Evolutionary conservation across 2,797 vertebrate species (phyloP).

Genomic region (Tenualosa ilisha): DNA sequence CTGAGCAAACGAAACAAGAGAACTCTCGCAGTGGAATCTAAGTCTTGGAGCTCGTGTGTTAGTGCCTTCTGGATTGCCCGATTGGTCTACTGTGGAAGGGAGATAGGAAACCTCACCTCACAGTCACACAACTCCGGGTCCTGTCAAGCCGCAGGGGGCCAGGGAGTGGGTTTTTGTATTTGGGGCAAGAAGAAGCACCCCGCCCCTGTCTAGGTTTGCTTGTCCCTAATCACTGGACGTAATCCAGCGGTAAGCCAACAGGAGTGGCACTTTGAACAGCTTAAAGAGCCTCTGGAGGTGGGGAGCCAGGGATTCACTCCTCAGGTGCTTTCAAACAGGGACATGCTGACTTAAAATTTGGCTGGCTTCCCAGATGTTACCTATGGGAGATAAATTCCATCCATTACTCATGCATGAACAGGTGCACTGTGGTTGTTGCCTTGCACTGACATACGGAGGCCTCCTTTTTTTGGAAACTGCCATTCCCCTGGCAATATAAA

Average conservation of each 20-base stretch:
- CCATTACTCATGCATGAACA: conserved; percentile 15
- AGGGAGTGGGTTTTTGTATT: conserved; percentile 63
- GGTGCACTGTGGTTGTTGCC: neutral
- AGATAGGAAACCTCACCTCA: conserved; percentile 62
- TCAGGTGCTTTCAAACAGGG: conserved; percentile 41
- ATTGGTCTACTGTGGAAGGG: conserved; percentile 72
- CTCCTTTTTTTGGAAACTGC: neutral
- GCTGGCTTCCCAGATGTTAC: neutral
- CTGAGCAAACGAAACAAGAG: neutral
- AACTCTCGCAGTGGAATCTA: neutral
- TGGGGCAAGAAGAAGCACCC: conserved; percentile 33
- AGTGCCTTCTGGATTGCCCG: conserved; percentile 46
- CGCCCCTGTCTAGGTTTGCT: conserved; percentile 52
- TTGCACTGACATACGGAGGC: neutral
- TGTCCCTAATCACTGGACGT: conserved; percentile 63
- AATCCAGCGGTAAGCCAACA: conserved; percentile 56
- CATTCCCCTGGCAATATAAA: neutral
- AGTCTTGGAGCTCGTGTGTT: neutral
- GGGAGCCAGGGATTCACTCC: conserved; percentile 43
- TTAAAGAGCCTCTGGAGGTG: conserved; percentile 50
- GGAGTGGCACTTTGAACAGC: conserved; percentile 53
- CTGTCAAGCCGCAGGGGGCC: conserved; percentile 32
- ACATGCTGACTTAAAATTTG: conserved; percentile 59
- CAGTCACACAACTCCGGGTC: conserved; percentile 69
- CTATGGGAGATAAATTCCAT: conserved; percentile 42